Evolutionary conservation across 1,140 invertebrate species (phyloP).

Genomic region (Brachionus sp.): DNA sequence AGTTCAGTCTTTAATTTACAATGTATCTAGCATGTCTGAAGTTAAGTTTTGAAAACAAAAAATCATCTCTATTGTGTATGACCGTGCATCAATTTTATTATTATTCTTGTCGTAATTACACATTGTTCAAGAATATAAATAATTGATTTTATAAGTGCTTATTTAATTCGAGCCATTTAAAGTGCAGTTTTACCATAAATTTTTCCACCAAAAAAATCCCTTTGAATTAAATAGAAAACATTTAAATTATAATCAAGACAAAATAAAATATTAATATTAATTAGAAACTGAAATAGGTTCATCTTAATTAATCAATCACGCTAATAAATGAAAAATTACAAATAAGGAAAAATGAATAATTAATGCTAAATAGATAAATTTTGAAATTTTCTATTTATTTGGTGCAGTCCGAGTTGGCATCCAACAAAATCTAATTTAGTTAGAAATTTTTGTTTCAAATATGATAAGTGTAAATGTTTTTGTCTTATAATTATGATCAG

Average conservation of each 20-base stretch:
- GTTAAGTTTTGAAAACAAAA: neutral
- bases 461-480: neutral
- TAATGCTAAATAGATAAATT: neutral
- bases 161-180: no score
- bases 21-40: neutral
- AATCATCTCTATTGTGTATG: no score
- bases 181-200: no score
- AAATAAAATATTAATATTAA: no score
- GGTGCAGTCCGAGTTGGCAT: neutral
- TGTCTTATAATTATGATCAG: neutral
- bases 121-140: no score
- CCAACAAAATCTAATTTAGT: neutral
- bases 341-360: neutral
- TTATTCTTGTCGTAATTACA: no score
- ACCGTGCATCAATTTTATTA: no score
- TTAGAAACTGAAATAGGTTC: no score
- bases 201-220: no score
- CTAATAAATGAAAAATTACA: neutral
- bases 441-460: neutral
- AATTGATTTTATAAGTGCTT: no score
- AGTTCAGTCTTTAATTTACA: neutral
- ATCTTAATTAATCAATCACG: neutral
- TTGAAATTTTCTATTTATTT: neutral
- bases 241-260: no score
- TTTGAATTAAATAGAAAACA: no score